phyloP scores from a whole-genome alignment of 2,888 invertebrate genomes.

The Macrophya annulata region DNA sequence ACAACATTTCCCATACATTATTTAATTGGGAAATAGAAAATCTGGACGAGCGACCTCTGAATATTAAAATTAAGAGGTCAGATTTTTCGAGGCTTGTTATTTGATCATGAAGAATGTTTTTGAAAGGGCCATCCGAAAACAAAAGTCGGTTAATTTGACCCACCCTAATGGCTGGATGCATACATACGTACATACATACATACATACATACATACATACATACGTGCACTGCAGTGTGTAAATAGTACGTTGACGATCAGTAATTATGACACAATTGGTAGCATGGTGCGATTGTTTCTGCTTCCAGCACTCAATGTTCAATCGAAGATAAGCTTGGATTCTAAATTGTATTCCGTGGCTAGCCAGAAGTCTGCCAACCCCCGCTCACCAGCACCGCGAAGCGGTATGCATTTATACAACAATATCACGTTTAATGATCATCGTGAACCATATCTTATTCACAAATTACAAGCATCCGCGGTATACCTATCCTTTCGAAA shows the following conservation, averaged over 20 bases:
- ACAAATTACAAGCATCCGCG: not conserved
- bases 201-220: no score
- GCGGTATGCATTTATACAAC: not conserved
- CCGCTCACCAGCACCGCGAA: not conserved
- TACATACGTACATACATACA: no score
- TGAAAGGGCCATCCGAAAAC: no score
- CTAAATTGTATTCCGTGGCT: constrained; percentile 34
- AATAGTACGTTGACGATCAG: not conserved
- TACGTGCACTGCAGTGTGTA: no score
- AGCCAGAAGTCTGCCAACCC: not conserved
- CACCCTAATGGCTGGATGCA: no score
- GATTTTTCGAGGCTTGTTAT: no score
- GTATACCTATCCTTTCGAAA: not conserved
- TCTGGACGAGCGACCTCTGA: no score
- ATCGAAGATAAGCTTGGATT: not conserved
- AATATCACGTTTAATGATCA: not conserved
- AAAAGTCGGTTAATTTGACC: no score
- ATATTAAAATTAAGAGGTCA: no score
- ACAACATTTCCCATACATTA: no score
- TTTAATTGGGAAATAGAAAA: no score
- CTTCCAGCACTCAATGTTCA: constrained; percentile 11
- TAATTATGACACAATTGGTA: not conserved
- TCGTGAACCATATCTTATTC: not conserved
- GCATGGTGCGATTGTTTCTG: not conserved
- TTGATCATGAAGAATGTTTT: no score